Evolutionary conservation across 2,888 invertebrate genomes (phyloP).

Genomic region (Zhuqinia jingwanae): DNA sequence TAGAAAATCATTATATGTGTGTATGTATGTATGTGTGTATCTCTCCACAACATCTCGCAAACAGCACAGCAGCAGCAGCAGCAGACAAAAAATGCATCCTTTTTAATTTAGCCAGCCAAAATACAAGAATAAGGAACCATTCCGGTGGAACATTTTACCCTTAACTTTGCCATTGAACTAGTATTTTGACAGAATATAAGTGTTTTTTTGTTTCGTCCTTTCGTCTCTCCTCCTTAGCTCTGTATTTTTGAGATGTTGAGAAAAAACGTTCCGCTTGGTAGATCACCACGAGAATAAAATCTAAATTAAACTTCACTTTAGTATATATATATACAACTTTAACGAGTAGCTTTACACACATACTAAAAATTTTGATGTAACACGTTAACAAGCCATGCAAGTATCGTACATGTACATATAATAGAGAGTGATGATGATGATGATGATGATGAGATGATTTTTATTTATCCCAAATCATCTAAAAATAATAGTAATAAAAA

Average conservation of each 20-base stretch:
- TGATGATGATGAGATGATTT: not conserved
- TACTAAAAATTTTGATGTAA: constrained; percentile 1
- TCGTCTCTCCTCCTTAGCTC: constrained; percentile 27
- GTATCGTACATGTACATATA: too few relatives aligned
- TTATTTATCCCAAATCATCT: constrained; percentile 8
- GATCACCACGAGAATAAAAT: constrained; percentile 68
- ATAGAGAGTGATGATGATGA: too few relatives aligned
- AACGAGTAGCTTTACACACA: not conserved
- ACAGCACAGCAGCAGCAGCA: too few relatives aligned
- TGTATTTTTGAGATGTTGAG: constrained; percentile 45
- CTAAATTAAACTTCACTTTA: constrained; percentile 43
- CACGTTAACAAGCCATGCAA: constrained; percentile 32
- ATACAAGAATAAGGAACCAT: constrained; percentile 41
- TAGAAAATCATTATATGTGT: too few relatives aligned
- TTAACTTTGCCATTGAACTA: constrained; percentile 76
- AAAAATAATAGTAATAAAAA: not conserved
- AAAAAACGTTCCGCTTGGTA: constrained; percentile 64
- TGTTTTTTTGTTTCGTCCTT: too few relatives aligned
- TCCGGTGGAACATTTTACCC: constrained; percentile 60
- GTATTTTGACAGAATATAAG: constrained; percentile 68
- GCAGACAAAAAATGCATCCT: too few relatives aligned
- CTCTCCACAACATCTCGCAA: too few relatives aligned
- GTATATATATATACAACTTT: too few relatives aligned
- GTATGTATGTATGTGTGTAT: too few relatives aligned
- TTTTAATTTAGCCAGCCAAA: not conserved